A percentile compares a stretch with the other conserved stretches of the same genome.
Evolutionary conservation across 2,888 invertebrate species (phyloP).

Genomic region (Sericinus montela): DNA sequence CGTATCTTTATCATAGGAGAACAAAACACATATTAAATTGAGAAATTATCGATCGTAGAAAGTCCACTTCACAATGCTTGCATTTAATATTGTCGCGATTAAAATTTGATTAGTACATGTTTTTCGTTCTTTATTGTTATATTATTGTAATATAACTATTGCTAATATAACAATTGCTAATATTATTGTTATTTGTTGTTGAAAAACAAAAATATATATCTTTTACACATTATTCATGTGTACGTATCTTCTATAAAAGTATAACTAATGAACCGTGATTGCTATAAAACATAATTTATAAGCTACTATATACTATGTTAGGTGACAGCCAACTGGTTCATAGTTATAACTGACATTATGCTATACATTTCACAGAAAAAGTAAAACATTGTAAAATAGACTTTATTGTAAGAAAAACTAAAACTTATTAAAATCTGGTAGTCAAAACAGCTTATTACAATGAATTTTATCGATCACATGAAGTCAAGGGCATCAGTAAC

Average conservation of each 20-base stretch:
- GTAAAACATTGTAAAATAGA: slow-evolving; percentile 1
- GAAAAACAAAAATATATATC: no score
- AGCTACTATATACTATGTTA: no score
- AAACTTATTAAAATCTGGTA: not conserved
- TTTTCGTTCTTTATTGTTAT: no score
- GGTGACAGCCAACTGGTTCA: no score
- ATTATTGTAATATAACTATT: no score
- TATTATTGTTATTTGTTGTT: no score
- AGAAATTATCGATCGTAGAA: not conserved
- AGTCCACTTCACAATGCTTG: not conserved
- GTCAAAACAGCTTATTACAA: not conserved
- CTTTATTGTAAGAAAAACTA: not conserved
- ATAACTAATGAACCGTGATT: no score
- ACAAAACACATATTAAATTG: not conserved
- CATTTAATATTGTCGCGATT: not conserved
- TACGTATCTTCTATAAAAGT: no score
- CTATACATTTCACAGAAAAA: no score
- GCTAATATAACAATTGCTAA: no score
- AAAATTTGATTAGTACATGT: not conserved
- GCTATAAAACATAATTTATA: no score
- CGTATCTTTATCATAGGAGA: not conserved
- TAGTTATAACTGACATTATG: not conserved
- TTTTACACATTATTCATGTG: no score
- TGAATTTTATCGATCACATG: not conserved
- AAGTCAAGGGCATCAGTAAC: not conserved